Conservation (phyloP, 2,888 invertebrate genomes). For the Atrina japonica region DNA sequence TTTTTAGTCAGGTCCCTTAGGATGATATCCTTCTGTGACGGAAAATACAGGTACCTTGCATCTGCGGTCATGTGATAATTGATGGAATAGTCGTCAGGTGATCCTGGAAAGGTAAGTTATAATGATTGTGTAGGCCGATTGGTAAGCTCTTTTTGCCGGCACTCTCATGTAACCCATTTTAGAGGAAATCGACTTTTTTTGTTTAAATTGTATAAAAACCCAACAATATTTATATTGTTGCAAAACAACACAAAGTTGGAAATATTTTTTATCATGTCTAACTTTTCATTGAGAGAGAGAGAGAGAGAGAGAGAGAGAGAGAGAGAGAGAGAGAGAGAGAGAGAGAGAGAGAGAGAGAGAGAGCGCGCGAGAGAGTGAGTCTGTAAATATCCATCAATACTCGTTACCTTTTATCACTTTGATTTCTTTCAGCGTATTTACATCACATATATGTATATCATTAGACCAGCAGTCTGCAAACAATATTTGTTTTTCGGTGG, state of each 20-base stretch:
- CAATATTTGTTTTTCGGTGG: slow-evolving; percentile 42
- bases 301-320: slow-evolving; percentile 2
- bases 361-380: no score
- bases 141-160: no score
- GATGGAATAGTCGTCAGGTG: slow-evolving; percentile 15
- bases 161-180: no score
- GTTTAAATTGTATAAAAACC: background rate
- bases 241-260: background rate
- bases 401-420: slow-evolving; percentile 32
- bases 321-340: slow-evolving; percentile 7
- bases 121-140: no score
- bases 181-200: background rate
- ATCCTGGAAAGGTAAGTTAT: slow-evolving; percentile 23
- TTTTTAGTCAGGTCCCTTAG: slow-evolving; percentile 27
- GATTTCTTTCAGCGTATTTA: slow-evolving; percentile 11
- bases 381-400: no score
- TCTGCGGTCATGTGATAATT: slow-evolving; percentile 24
- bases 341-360: background rate
- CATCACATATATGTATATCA: slow-evolving; percentile 25
- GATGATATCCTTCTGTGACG: slow-evolving; percentile 20
- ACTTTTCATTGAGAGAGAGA: no score
- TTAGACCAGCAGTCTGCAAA: slow-evolving; percentile 21
- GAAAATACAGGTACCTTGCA: slow-evolving; percentile 27
- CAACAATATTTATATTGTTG: background rate
- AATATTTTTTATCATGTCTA: no score